These are phyloP conservation scores for Microdon myrmicae DNA, from an alignment of 2,888 invertebrate genomes.

Conservation along the genomic window DNA sequence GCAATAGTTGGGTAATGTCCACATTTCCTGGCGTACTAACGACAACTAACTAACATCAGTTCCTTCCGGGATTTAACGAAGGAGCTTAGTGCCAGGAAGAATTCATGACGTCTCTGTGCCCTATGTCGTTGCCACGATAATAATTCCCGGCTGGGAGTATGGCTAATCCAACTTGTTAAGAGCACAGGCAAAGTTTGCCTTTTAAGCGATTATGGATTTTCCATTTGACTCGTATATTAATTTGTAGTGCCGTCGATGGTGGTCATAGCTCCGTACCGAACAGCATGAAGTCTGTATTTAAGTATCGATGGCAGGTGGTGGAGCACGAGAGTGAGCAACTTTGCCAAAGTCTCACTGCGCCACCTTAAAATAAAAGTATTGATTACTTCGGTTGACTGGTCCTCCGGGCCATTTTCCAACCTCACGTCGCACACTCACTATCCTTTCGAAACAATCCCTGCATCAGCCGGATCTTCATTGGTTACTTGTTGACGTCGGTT, in stretches of 20 bases:
- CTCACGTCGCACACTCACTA: too few relatives aligned
- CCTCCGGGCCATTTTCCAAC: too few relatives aligned
- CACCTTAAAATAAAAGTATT: conserved; percentile 21
- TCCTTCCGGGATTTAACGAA: too few relatives aligned
- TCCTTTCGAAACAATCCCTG: too few relatives aligned
- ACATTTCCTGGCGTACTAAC: too few relatives aligned
- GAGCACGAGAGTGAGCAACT: not conserved
- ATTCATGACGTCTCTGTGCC: too few relatives aligned
- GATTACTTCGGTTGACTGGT: too few relatives aligned
- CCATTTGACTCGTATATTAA: conserved; percentile 45
- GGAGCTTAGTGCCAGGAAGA: too few relatives aligned
- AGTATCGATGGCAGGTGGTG: conserved; percentile 4
- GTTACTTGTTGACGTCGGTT: conserved; percentile 47
- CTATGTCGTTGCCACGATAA: too few relatives aligned
- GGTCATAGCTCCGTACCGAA: conserved; percentile 35
- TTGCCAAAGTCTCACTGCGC: conserved; percentile 17
- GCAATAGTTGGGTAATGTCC: too few relatives aligned
- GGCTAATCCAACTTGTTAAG: conserved; percentile 37
- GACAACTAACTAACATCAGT: too few relatives aligned
- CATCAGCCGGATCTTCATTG: conserved; percentile 24
- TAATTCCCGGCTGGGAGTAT: conserved; percentile 8
- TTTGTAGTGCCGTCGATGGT: conserved; percentile 40
- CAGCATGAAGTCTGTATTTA: conserved; percentile 39
- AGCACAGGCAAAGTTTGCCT: conserved; percentile 41
- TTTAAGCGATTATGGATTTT: conserved; percentile 49